phyloP scores from a whole-genome alignment of 2,113 vertebrate species.

The Sorex araneus region DNA sequence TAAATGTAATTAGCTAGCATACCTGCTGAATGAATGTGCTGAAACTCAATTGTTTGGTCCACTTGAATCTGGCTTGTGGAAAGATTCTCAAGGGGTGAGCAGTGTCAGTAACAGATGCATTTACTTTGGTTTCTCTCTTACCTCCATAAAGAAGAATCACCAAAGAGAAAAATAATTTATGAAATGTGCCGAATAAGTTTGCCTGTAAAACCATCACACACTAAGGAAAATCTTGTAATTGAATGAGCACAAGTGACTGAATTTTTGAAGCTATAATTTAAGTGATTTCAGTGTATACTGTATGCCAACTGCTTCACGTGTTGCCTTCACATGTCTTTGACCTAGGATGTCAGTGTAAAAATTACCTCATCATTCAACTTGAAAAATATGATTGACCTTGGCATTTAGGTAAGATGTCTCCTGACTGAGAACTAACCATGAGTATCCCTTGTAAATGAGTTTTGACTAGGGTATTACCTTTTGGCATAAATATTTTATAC shows the following conservation, averaged over 20 bases:
- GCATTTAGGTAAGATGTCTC: conserved; percentile 55
- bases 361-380: conserved; percentile 66
- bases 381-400: conserved; percentile 70
- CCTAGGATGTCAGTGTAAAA: conserved; percentile 11
- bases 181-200: conserved; percentile 62
- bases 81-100: neutral
- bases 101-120: conserved; percentile 28
- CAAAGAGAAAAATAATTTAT: conserved; percentile 43
- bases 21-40: conserved; percentile 10
- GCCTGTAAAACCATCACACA: conserved; percentile 42
- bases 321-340: conserved; percentile 57
- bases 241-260: conserved; percentile 68
- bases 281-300: neutral
- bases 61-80: neutral
- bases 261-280: conserved; percentile 57
- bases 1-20: conserved; percentile 65
- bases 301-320: conserved; percentile 47
- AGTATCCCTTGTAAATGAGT: conserved; percentile 57
- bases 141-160: conserved; percentile 39
- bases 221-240: conserved; percentile 64
- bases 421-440: conserved; percentile 62
- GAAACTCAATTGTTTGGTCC: neutral
- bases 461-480: neutral
- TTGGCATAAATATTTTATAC: conserved; percentile 54
- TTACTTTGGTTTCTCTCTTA: conserved; percentile 36